Percentiles rank a stretch among this genome's conserved stretches.
Conservation (phyloP, 2,113 vertebrate genomes). For the Equus przewalskii region DNA sequence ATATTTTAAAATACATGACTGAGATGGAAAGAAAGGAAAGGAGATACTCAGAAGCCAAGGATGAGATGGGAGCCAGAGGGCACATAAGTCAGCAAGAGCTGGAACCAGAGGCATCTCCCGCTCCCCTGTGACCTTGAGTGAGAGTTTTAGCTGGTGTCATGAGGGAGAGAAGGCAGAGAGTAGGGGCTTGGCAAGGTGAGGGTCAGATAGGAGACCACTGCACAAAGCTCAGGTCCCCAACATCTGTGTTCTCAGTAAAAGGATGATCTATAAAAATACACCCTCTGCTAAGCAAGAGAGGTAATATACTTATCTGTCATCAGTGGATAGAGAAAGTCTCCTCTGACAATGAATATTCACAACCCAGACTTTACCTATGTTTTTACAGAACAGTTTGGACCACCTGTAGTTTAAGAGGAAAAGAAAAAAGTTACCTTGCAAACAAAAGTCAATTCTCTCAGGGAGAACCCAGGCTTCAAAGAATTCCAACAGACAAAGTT, state of each 20-base stretch:
- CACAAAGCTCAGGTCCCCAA: not conserved
- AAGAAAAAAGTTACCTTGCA: not conserved
- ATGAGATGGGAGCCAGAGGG: not conserved
- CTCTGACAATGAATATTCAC: not conserved
- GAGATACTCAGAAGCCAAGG: not conserved
- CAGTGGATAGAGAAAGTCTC: not conserved
- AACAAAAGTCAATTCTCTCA: not conserved
- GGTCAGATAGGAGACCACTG: not conserved
- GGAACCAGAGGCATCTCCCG: not conserved
- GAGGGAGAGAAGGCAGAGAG: not conserved
- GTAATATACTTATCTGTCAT: not conserved
- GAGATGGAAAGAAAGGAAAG: not conserved
- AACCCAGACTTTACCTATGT: not conserved
- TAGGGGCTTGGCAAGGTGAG: not conserved
- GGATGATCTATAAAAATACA: not conserved
- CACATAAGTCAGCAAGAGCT: not conserved
- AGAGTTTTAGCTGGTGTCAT: not conserved
- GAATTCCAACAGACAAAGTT: not conserved
- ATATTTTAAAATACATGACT: not conserved
- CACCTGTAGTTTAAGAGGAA: not conserved
- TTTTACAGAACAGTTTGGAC: not conserved
- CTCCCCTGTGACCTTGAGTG: not conserved
- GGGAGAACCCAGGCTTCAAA: not conserved
- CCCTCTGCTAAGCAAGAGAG: not conserved
- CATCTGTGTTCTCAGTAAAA: not conserved